Base-by-base conservation (phyloP, 2,888 invertebrate genomes). In the Nephrotoma guestfalica region DNA sequence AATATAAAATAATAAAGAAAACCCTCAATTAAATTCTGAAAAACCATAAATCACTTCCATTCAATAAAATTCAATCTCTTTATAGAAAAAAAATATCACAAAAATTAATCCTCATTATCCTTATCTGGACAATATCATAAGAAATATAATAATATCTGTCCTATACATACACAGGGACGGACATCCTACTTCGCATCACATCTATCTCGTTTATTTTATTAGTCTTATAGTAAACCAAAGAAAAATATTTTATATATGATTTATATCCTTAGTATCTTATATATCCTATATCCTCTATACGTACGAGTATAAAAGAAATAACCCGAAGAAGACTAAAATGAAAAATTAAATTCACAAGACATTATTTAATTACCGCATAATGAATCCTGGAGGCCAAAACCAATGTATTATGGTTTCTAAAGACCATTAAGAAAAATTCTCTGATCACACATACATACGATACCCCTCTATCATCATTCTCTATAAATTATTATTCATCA, bases 391-490 rank as follows among this genome's bases (percentile, higher is more conserved):
- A 85, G 85, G 85, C 85, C 18, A 85, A 85, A 84, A 85, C 85
- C 85, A 85, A 85, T 45, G 43, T 85, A 85, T 85, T 85, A 85
- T 85, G 85, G 85, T 84, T 84, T 84, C 42, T 84, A 41, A 84
- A 84, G 84, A 41, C 84, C 84, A 84, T 84, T 84, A 84, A 84
- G 84, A 41, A 30, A 71, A 71, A 71, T 71, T 30, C 30, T 30
- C 71, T 30, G 71, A 18, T 71, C 71, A 30, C 9, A 71, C 71
- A 71, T 11, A 9, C 30, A 71, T 30, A 1, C 71, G 13, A 71
- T 11, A 71, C 71, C 4, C 30, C 30, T 30, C 30, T 30, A 30
- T 30, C n/a, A 18, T 57, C 71, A 18, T 30, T 71, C 71, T 71
- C 71, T 71, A 71, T 71, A 30, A 71, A 71, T 71, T 71, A 71